A percentile compares a stretch with the other conserved stretches of the same genome.
Evolutionary conservation across 2,888 invertebrate species (phyloP).

Genomic region (Rhogogaster chlorosoma): DNA sequence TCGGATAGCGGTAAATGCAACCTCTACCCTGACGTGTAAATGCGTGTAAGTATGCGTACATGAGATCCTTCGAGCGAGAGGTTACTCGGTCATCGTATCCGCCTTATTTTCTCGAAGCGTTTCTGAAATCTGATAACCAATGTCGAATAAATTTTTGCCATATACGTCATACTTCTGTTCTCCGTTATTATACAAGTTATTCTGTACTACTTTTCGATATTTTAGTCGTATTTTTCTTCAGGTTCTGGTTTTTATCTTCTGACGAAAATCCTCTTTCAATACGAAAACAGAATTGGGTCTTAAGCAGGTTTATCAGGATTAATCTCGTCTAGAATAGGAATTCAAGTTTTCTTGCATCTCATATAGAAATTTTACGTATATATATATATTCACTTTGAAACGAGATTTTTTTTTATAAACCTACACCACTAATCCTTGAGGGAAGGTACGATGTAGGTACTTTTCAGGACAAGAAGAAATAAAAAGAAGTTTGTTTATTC

Average conservation of each 20-base stretch:
- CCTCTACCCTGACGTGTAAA: neutral
- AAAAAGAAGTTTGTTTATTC: constrained; percentile 4
- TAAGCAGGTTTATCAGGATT: neutral
- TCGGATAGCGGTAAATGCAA: constrained; percentile 54
- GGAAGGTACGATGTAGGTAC: neutral
- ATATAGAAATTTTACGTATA: neutral
- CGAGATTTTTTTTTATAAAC: neutral
- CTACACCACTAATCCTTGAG: neutral
- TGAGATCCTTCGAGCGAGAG: neutral
- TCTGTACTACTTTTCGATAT: neutral
- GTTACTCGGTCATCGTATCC: constrained; percentile 44
- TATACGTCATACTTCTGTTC: neutral
- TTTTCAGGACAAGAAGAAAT: neutral
- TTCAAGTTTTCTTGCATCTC: neutral
- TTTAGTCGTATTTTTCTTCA: neutral
- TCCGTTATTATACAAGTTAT: neutral
- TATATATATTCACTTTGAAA: neutral
- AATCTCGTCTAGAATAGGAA: neutral
- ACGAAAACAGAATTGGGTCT: neutral
- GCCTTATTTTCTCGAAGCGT: neutral
- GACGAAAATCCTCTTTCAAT: neutral
- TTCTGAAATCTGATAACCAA: neutral
- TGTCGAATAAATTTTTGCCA: neutral
- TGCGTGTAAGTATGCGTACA: neutral
- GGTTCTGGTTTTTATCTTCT: neutral